A percentile compares a stretch with the other conserved stretches of the same genome.
These are phyloP conservation scores for Orbicella faveolata DNA, from an alignment of 64 coral and sea anemone species.

Conservation along the genomic window DNA sequence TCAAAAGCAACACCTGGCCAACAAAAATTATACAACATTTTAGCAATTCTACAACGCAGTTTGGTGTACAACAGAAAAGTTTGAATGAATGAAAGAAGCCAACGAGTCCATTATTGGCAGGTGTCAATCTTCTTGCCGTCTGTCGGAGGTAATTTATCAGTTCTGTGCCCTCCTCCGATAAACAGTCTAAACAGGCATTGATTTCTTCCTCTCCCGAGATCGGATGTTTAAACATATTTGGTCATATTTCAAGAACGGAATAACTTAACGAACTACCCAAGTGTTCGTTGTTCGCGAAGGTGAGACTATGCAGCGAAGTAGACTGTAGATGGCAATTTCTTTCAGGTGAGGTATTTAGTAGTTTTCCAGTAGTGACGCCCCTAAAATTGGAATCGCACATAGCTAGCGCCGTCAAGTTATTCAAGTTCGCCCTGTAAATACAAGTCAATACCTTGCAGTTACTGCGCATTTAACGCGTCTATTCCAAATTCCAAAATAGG, in stretches of 20 bases:
- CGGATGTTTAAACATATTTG: conserved; percentile 3
- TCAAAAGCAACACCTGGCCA: too few relatives aligned
- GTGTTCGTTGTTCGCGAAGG: background rate
- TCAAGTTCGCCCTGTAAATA: background rate
- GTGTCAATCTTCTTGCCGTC: conserved; percentile 1
- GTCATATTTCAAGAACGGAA: background rate
- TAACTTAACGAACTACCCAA: background rate
- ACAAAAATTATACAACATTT: background rate
- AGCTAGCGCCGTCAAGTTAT: background rate
- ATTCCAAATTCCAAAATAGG: too few relatives aligned
- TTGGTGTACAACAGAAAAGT: background rate
- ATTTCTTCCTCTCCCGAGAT: background rate
- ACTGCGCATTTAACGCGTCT: background rate
- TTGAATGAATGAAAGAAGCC: background rate
- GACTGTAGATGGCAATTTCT: background rate
- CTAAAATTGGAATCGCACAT: background rate
- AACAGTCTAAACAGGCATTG: background rate
- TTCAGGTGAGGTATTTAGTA: background rate
- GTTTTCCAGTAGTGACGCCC: background rate
- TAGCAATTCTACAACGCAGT: background rate
- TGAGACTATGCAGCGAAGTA: background rate
- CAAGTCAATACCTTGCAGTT: background rate
- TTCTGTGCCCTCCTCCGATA: background rate
- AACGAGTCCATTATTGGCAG: conserved; percentile 24
- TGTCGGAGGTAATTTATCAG: background rate